These are phyloP conservation scores for Scytalopus superciliaris DNA, from an alignment of 2,113 vertebrate genomes.

Conservation along the genomic window DNA sequence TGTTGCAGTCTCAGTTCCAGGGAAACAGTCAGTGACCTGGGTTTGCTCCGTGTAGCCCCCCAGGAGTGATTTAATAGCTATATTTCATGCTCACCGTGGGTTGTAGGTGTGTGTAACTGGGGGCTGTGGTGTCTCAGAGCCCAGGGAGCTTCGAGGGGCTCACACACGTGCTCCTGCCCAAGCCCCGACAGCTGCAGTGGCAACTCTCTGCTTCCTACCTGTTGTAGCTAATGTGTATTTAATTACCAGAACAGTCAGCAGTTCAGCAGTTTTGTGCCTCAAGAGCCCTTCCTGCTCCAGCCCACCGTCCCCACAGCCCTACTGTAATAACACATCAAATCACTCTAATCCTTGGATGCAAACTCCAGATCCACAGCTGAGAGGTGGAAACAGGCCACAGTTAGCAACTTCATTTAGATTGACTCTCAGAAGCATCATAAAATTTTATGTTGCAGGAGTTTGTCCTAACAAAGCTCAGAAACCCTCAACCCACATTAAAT, in stretches of 20 bases:
- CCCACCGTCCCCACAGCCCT: neutral
- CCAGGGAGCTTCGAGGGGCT: neutral
- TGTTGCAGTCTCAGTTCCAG: neutral
- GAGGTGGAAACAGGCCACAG: neutral
- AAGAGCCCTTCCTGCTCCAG: neutral
- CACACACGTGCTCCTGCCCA: accelerated
- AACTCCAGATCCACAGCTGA: neutral
- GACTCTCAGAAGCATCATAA: neutral
- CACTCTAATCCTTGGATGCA: neutral
- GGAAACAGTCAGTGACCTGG: neutral
- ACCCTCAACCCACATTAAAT: neutral
- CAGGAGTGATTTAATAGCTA: accelerated
- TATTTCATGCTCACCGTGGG: accelerated
- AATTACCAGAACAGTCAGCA: neutral
- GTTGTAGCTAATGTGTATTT: neutral
- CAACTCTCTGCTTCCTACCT: neutral
- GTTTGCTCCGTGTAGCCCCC: neutral
- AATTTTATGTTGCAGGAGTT: neutral
- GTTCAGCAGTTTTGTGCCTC: neutral
- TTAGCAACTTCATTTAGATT: neutral
- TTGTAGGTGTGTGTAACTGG: neutral
- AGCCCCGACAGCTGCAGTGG: neutral
- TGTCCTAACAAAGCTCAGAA: neutral
- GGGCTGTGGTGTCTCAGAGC: neutral
- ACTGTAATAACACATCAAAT: neutral